Base-by-base conservation (phyloP, 2,797 vertebrate species). In the Pitangus sulphuratus region DNA sequence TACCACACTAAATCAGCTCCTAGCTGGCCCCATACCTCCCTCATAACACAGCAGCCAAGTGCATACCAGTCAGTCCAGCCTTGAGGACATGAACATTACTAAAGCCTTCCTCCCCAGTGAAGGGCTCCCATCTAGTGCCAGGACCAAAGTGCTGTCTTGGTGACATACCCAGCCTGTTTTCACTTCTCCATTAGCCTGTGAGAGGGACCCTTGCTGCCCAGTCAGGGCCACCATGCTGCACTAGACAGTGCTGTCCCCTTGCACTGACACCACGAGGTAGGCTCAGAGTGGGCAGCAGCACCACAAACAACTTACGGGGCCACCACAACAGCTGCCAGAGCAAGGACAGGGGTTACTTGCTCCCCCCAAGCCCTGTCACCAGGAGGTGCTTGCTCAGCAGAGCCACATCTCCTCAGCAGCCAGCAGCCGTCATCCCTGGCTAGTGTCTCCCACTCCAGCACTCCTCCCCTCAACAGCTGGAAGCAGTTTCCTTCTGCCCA, bases 391-490 rank as follows among this genome's bases (percentile, higher is more conserved):
- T 37, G 64, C 82, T 94, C 89, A 96, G 92, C 89, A 54, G 33
- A 94, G 72, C n/a, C 48, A 19, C 75, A 84, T 62, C 58, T 72
- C 78, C 47, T 28, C 60, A 5, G 61, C 87, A 72, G 75, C 54
- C 56, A 74, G 89, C n/a, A 1, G 51, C 66, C 6, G 0, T 86
- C 71, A 57, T 91, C 72, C 57, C 25, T 15, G 35, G 76, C 62
- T 57, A 20, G 44, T 3, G 26, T 51, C 56, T 87, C 79, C 93
- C 83, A 62, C 72, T 69, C 61, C 85, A 89, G 47, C 79, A 87
- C 6, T 16, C 68, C 77, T 94, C 89, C 66, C 64, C 68, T 83
- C 4, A 0, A 93, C 96, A 97, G 97, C 94, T 98, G 96, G 93
- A 96, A 96, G 58, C 12, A 54, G 82, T 92, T 94, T 95, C 70